Evolutionary conservation across 2,888 invertebrate species (phyloP).

Genomic region (Pollenia angustigena): DNA sequence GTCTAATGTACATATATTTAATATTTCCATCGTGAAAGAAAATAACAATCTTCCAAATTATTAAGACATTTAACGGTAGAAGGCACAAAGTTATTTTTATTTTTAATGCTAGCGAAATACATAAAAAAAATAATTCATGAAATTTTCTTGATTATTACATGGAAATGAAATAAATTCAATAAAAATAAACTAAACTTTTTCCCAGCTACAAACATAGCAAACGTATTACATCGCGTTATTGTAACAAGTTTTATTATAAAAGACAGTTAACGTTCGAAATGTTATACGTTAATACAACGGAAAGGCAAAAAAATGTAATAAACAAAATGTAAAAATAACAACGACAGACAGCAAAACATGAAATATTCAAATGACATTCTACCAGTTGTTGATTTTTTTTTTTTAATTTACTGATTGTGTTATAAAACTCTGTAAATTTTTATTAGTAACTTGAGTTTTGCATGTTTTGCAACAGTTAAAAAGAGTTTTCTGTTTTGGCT

Average conservation of each 20-base stretch:
- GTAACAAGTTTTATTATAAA: slow-evolving; percentile 38
- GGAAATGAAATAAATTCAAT: slow-evolving; percentile 2
- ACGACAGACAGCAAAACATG: not conserved
- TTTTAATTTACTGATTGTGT: slow-evolving; percentile 33
- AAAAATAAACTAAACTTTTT: not conserved
- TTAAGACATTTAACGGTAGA: slow-evolving; percentile 6
- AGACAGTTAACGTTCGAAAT: slow-evolving; percentile 2
- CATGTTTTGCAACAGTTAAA: slow-evolving; percentile 9
- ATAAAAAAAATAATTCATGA: not conserved
- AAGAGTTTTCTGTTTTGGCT: not conserved
- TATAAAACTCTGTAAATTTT: not conserved
- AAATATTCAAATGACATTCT: slow-evolving; percentile 45
- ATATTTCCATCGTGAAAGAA: not conserved
- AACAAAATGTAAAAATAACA: not conserved
- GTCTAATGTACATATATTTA: too few relatives aligned
- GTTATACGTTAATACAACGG: not conserved
- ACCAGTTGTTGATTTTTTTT: slow-evolving; percentile 40
- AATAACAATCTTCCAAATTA: not conserved
- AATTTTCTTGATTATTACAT: not conserved
- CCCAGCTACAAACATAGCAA: not conserved
- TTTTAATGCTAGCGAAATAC: not conserved
- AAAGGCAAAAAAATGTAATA: not conserved
- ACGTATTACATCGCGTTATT: slow-evolving; percentile 13
- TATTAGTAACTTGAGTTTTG: slow-evolving; percentile 2
- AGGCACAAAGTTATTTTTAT: not conserved